Percentiles rank a stretch among this genome's conserved stretches.
Evolutionary conservation across 2,113 vertebrate species (phyloP).

Genomic region (Isichthys henryi): DNA sequence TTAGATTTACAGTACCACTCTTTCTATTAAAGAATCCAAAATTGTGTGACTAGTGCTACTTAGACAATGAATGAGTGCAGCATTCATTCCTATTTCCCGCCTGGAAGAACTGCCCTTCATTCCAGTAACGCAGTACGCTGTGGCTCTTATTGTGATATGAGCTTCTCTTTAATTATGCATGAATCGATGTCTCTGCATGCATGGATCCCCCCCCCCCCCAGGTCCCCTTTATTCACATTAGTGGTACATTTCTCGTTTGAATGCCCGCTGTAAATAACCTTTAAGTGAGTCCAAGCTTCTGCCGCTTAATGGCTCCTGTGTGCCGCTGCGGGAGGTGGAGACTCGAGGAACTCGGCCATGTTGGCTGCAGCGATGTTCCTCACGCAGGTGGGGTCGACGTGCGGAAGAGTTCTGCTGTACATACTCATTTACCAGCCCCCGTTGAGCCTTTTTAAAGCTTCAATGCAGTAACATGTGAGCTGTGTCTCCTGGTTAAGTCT

Average conservation of each 20-base stretch:
- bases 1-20: not conserved
- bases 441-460: not conserved
- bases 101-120: not conserved
- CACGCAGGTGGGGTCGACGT: not conserved
- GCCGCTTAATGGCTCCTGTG: not conserved
- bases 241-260: not conserved
- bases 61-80: not conserved
- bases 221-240: not conserved
- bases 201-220: not conserved
- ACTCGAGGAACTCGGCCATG: not conserved
- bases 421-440: not conserved
- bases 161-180: not conserved
- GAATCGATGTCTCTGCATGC: not conserved
- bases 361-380: not conserved
- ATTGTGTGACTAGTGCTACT: not conserved
- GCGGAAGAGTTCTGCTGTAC: not conserved
- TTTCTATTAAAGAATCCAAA: not conserved
- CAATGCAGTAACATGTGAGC: not conserved
- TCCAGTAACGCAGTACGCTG: not conserved
- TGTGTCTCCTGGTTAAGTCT: not conserved
- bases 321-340: not conserved
- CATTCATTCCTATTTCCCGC: not conserved
- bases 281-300: not conserved
- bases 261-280: not conserved
- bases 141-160: not conserved